Conservation (phyloP, 2,797 vertebrate species). For the Pteronotus mesoamericanus region DNA sequence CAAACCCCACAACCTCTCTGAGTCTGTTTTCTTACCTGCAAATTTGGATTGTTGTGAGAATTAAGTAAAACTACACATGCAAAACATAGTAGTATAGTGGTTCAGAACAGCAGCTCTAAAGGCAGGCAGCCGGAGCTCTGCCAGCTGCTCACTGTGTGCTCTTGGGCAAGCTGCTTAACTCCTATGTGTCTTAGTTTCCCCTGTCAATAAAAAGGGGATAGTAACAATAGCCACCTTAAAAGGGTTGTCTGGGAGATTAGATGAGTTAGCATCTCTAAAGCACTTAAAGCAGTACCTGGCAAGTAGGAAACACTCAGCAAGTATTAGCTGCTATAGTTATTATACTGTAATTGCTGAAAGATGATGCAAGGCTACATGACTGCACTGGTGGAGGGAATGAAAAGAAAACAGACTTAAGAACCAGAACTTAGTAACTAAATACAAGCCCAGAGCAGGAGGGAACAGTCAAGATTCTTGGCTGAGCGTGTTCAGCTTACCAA, state of each 20-base stretch:
- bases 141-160: background rate
- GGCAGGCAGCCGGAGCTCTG: background rate
- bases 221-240: background rate
- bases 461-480: background rate
- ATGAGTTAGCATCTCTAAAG: background rate
- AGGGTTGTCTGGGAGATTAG: background rate
- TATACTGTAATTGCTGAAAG: background rate
- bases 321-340: background rate
- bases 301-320: background rate
- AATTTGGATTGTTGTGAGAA: background rate
- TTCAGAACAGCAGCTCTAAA: background rate
- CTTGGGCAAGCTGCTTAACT: background rate
- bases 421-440: background rate
- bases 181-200: background rate
- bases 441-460: background rate
- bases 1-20: background rate
- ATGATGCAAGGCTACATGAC: background rate
- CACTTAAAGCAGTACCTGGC: background rate
- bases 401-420: background rate
- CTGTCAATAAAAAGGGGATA: background rate
- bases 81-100: background rate
- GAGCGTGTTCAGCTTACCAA: background rate
- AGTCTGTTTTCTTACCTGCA: background rate
- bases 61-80: background rate
- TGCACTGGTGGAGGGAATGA: background rate